A percentile compares a stretch with the other conserved stretches of the same genome.
Evolutionary conservation across 2,888 invertebrate genomes (phyloP).

Genomic region (Acleris holmiana): DNA sequence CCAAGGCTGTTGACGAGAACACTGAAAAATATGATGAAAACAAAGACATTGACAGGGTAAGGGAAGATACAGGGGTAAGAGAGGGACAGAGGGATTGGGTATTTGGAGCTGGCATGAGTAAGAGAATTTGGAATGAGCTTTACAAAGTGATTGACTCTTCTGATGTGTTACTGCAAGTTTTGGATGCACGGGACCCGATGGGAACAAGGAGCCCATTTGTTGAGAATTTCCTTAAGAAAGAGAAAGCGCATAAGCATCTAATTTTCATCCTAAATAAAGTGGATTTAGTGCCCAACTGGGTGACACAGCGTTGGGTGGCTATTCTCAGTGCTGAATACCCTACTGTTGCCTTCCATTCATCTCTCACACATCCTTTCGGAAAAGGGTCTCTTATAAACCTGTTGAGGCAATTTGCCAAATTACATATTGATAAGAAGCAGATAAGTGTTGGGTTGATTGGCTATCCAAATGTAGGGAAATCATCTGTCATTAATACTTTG

Average conservation of each 20-base stretch:
- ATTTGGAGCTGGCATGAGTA: slow-evolving; percentile 97
- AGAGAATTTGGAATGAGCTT: slow-evolving; percentile 99
- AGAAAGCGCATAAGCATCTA: slow-evolving; percentile 98
- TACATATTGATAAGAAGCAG: slow-evolving; percentile 98
- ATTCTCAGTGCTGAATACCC: slow-evolving; percentile 97
- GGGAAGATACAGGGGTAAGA: slow-evolving; percentile 91
- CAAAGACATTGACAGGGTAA: slow-evolving; percentile 93
- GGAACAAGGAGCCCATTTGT: slow-evolving; percentile 97
- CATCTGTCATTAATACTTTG: slow-evolving; percentile 98
- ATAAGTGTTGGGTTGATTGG: slow-evolving; percentile 99
- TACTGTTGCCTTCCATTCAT: slow-evolving; percentile 99
- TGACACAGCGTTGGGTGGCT: slow-evolving; percentile 98
- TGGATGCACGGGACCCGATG: slow-evolving; percentile 98
- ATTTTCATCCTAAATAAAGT: slow-evolving; percentile 99
- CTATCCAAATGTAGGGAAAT: slow-evolving; percentile 99
- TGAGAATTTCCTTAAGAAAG: slow-evolving; percentile 95
- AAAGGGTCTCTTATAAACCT: slow-evolving; percentile 98
- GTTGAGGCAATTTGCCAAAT: slow-evolving; percentile 96
- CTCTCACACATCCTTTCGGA: slow-evolving; percentile 98
- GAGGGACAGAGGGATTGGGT: slow-evolving; percentile 96
- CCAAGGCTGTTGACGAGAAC: slow-evolving; percentile 88
- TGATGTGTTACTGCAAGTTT: slow-evolving; percentile 97
- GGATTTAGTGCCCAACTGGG: slow-evolving; percentile 98
- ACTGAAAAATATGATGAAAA: slow-evolving; percentile 90
- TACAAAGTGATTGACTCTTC: slow-evolving; percentile 99